phyloP scores from a whole-genome alignment of 2,113 vertebrate genomes.

The Meles meles region DNA sequence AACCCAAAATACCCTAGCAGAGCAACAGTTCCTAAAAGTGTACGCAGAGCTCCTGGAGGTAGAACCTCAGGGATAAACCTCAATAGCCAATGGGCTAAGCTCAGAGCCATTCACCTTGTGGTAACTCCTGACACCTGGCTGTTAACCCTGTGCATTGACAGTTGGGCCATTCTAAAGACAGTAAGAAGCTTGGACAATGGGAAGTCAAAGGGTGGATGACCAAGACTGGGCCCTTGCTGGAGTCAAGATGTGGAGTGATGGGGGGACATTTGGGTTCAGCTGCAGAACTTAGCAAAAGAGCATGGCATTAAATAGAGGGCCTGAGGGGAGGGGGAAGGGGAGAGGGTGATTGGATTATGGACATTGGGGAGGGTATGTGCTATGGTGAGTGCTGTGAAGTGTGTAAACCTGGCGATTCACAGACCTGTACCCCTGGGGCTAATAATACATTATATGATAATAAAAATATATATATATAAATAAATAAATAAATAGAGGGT shows the following conservation, averaged over 20 bases:
- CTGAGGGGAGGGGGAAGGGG: too few relatives aligned
- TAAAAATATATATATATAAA: too few relatives aligned
- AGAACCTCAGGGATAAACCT: not conserved
- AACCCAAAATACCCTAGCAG: too few relatives aligned
- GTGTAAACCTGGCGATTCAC: too few relatives aligned
- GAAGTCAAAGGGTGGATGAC: too few relatives aligned
- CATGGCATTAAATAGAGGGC: not conserved
- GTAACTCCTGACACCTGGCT: not conserved
- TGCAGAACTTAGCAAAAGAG: not conserved
- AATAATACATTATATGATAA: too few relatives aligned
- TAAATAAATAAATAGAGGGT: not conserved
- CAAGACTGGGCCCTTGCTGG: not conserved
- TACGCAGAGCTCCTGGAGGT: not conserved
- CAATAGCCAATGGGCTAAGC: not conserved
- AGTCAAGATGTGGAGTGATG: not conserved
- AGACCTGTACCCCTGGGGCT: too few relatives aligned
- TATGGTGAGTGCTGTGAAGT: too few relatives aligned
- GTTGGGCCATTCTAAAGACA: not conserved
- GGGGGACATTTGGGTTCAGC: not conserved
- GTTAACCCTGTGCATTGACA: not conserved
- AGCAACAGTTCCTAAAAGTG: not conserved
- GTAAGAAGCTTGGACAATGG: not conserved
- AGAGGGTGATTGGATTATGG: too few relatives aligned
- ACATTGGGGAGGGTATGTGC: too few relatives aligned
- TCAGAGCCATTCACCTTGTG: not conserved